Conservation (phyloP, 2,113 vertebrate species). For the Hypanus sabinus region DNA sequence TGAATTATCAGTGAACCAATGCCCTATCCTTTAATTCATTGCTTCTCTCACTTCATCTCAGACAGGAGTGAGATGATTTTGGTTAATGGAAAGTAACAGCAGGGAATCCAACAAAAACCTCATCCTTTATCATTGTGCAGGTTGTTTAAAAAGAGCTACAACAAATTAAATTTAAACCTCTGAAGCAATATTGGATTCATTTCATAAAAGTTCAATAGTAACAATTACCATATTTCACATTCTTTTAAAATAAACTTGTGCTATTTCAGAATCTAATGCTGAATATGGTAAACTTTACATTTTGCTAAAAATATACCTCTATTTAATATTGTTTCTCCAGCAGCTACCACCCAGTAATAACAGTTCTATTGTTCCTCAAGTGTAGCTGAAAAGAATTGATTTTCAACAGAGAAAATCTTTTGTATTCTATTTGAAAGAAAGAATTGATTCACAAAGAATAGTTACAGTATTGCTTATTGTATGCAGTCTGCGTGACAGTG, state of each 20-base stretch:
- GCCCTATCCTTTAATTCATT: background rate
- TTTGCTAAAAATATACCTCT: background rate
- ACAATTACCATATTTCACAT: background rate
- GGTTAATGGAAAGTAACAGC: background rate
- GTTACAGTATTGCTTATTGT: background rate
- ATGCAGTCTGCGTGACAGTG: background rate
- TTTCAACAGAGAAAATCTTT: background rate
- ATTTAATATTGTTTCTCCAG: background rate
- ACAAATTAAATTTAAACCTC: background rate
- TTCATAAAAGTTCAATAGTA: background rate
- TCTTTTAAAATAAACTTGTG: background rate
- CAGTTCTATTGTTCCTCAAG: background rate
- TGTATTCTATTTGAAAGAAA: background rate
- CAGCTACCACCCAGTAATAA: background rate
- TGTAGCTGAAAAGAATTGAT: background rate
- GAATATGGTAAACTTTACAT: background rate
- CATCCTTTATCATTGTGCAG: background rate
- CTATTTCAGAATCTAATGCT: background rate
- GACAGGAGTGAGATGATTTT: background rate
- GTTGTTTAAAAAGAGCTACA: background rate
- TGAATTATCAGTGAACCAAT: too few species aligned
- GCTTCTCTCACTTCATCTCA: background rate
- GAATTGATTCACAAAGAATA: background rate
- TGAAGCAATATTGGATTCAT: background rate
- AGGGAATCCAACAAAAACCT: background rate